Evolutionary conservation across 2,888 invertebrate species (phyloP).

Genomic region (Drosophila austrosaltans): DNA sequence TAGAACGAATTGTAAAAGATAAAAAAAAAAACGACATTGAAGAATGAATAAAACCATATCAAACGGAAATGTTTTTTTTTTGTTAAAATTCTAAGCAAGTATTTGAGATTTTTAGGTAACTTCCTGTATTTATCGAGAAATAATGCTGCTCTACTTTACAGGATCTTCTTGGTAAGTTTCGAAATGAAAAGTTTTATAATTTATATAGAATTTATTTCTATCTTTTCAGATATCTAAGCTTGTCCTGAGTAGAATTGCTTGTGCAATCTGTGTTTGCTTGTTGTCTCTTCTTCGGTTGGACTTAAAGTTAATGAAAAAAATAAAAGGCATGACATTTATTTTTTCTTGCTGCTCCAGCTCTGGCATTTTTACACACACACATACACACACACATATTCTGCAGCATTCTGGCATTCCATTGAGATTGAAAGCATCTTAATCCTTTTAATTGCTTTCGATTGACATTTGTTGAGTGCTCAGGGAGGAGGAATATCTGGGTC

Average conservation of each 20-base stretch:
- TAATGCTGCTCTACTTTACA: too few relatives aligned
- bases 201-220: background rate
- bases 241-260: background rate
- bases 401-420: constrained; percentile 10
- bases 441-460: constrained; percentile 45
- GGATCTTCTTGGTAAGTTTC: too few relatives aligned
- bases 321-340: background rate
- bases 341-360: background rate
- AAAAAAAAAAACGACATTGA: constrained; percentile 16
- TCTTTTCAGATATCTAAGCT: background rate
- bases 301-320: background rate
- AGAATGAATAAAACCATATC: constrained; percentile 63
- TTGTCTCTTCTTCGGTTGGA: background rate
- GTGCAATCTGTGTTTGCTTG: background rate
- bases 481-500: background rate
- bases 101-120: too few relatives aligned
- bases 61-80: constrained; percentile 35
- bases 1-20: constrained; percentile 65
- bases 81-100: too few relatives aligned
- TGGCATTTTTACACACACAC: background rate
- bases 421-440: constrained; percentile 16
- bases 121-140: too few relatives aligned
- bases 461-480: constrained; percentile 33
- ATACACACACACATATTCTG: background rate
- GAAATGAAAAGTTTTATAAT: too few relatives aligned